phyloP scores from a whole-genome alignment of 1,140 invertebrate genomes.

The Bombus superbus region DNA sequence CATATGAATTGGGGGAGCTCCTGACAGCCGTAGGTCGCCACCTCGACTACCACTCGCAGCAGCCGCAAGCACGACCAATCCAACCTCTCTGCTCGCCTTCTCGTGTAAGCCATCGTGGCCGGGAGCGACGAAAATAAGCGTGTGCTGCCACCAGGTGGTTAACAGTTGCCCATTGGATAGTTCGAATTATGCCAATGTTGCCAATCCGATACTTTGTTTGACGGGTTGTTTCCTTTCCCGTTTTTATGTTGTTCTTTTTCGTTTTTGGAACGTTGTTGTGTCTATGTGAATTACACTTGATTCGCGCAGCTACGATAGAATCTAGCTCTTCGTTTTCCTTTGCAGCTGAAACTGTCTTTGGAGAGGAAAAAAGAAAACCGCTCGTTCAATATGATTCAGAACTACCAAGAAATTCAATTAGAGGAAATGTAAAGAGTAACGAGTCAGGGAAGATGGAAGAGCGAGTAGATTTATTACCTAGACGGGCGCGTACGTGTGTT shows the following conservation, averaged over 20 bases:
- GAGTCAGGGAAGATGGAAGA: background rate
- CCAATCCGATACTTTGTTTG: constrained; percentile 25
- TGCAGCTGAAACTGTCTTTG: background rate
- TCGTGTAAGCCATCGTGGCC: background rate
- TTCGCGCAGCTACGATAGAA: too few relatives aligned
- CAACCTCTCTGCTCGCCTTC: constrained; percentile 6
- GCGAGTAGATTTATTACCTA: constrained; percentile 17
- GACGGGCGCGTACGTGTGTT: background rate
- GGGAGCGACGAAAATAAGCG: constrained; percentile 25
- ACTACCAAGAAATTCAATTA: constrained; percentile 20
- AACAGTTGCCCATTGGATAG: constrained; percentile 57
- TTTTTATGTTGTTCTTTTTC: background rate
- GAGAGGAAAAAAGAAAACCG: background rate
- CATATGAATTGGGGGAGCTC: constrained; percentile 78
- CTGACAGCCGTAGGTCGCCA: constrained; percentile 35
- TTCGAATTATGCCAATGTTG: constrained; percentile 68
- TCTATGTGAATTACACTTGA: background rate
- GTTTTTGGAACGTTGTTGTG: background rate
- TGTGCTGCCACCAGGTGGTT: constrained; percentile 30
- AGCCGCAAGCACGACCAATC: constrained; percentile 19
- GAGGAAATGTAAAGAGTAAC: background rate
- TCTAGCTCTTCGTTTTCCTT: too few relatives aligned
- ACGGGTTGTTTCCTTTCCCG: background rate
- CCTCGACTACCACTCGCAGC: constrained; percentile 29
- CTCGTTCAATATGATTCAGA: background rate